phyloP scores from a whole-genome alignment of 2,888 invertebrate genomes.

The Galerucella calmariensis region DNA sequence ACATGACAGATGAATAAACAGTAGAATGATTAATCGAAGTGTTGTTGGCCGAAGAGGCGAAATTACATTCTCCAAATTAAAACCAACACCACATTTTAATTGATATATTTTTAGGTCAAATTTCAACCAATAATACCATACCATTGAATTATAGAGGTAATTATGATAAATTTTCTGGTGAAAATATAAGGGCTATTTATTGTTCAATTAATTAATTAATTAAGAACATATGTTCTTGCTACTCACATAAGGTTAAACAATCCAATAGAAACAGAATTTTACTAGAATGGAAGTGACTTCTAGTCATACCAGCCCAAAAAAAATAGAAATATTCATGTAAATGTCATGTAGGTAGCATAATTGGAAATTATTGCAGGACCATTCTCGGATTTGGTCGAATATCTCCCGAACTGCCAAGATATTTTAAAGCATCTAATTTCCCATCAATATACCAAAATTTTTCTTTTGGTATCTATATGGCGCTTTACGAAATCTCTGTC shows the following conservation, averaged over 20 bases:
- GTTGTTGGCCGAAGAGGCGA: conserved; percentile 21
- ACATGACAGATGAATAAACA: conserved; percentile 25
- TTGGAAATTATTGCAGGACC: no score
- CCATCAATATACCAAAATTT: no score
- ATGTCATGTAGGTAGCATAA: no score
- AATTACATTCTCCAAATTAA: conserved; percentile 33
- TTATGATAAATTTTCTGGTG: conserved; percentile 39
- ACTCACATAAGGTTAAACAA: conserved; percentile 31
- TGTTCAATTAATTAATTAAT: no score
- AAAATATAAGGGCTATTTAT: conserved; percentile 44
- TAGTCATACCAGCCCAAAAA: background rate
- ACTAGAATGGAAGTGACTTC: conserved; percentile 17
- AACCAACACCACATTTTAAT: conserved; percentile 40
- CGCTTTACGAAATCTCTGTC: no score
- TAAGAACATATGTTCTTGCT: conserved; percentile 38
- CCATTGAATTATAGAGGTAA: conserved; percentile 39
- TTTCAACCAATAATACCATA: conserved; percentile 35
- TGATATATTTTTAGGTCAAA: conserved; percentile 41
- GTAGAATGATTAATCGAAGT: conserved; percentile 15
- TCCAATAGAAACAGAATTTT: background rate
- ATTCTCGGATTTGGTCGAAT: no score
- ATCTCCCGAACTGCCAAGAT: no score
- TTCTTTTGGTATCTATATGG: no score
- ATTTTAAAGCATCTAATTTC: no score
- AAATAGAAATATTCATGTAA: background rate